Conservation (phyloP, 2,113 vertebrate species). For the Nibea albiflora region DNA sequence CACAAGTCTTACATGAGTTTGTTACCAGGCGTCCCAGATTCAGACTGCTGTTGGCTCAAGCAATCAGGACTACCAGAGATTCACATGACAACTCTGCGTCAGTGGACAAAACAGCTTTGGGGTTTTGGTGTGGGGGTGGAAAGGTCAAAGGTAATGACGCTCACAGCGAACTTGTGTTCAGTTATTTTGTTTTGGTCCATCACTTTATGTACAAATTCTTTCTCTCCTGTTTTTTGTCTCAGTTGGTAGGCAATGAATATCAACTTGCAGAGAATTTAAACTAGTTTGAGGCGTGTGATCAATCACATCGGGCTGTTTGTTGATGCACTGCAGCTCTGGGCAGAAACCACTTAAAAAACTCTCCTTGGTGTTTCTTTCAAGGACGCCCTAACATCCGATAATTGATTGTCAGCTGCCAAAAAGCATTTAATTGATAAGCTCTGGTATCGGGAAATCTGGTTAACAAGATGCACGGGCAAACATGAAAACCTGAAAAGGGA, state of each 20-base stretch:
- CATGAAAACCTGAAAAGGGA: neutral
- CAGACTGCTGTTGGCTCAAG: slow-evolving; percentile 5
- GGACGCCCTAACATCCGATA: neutral
- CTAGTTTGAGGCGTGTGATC: slow-evolving; percentile 16
- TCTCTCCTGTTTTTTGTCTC: neutral
- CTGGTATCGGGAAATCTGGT: neutral
- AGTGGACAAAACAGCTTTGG: slow-evolving; percentile 10
- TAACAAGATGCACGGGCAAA: neutral
- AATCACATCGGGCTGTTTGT: slow-evolving; percentile 31
- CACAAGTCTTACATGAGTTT: slow-evolving; percentile 18
- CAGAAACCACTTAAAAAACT: slow-evolving; percentile 21
- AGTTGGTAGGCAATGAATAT: slow-evolving; percentile 3
- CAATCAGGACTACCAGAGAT: slow-evolving; percentile 9
- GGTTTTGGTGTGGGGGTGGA: neutral
- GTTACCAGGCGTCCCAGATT: slow-evolving; percentile 7
- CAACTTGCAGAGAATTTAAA: neutral
- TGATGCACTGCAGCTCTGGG: slow-evolving; percentile 1
- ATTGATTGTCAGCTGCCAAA: slow-evolving; percentile 30
- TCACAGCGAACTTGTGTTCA: neutral
- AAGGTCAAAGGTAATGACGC: slow-evolving; percentile 28
- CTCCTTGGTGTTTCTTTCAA: slow-evolving; percentile 35
- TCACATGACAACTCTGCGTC: slow-evolving; percentile 6
- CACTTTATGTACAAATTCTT: neutral
- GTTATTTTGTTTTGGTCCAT: neutral
- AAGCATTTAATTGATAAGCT: neutral